Conservation (phyloP, 2,888 invertebrate genomes). For the Plagodis pulveraria region DNA sequence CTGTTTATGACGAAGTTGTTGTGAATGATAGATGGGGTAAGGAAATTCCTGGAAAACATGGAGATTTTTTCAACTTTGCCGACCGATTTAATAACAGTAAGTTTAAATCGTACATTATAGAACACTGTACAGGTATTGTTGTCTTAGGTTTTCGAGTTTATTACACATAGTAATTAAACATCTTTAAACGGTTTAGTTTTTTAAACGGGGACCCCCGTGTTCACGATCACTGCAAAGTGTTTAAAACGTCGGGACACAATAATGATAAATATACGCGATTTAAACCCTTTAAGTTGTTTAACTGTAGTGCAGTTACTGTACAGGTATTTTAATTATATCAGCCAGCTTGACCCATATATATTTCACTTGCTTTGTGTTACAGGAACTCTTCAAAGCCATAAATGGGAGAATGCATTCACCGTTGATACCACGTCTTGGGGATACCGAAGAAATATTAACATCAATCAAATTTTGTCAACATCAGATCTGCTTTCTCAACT, state of each 20-base stretch:
- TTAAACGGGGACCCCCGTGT: no score
- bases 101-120: conserved; percentile 18
- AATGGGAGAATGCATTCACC: conserved; percentile 99
- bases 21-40: conserved; percentile 98
- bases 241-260: no score
- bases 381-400: conserved; percentile 85
- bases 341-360: not conserved
- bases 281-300: no score
- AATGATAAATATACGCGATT: no score
- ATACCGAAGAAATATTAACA: conserved; percentile 88
- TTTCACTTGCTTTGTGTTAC: not conserved
- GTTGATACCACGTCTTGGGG: conserved; percentile 95
- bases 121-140: not conserved
- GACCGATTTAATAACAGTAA: conserved; percentile 87
- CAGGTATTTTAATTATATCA: not conserved
- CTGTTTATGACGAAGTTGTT: conserved; percentile 94
- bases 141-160: no score
- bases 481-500: conserved; percentile 89
- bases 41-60: conserved; percentile 92
- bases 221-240: no score
- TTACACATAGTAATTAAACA: no score
- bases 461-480: conserved; percentile 88
- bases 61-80: conserved; percentile 93
- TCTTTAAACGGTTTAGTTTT: no score
- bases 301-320: no score